Percentiles rank a stretch among this genome's conserved stretches.
These are phyloP conservation scores for Chiloscyllium plagiosum DNA, from an alignment of 2,113 vertebrate species.

Conservation along the genomic window DNA sequence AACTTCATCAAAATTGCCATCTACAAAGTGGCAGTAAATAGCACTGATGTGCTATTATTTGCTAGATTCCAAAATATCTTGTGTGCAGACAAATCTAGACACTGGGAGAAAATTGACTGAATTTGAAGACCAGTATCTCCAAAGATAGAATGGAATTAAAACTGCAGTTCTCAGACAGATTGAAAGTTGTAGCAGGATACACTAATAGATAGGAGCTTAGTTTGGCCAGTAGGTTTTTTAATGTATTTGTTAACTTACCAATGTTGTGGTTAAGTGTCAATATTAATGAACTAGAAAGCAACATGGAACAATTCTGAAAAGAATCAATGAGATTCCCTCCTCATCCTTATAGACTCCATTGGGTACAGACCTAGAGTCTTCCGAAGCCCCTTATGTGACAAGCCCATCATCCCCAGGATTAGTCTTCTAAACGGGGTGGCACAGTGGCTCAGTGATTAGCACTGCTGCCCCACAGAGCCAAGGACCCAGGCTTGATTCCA, in stretches of 20 bases:
- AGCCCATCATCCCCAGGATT: too few relatives aligned
- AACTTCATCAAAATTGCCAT: not conserved
- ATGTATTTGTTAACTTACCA: not conserved
- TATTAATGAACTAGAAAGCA: not conserved
- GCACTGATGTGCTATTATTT: not conserved
- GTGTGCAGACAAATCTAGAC: too few relatives aligned
- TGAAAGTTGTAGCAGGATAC: not conserved
- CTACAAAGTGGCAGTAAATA: not conserved
- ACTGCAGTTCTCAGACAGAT: not conserved
- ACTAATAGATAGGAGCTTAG: not conserved
- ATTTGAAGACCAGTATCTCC: not conserved
- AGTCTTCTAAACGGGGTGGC: too few relatives aligned
- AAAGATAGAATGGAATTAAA: not conserved
- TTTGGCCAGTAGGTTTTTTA: not conserved
- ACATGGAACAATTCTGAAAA: not conserved
- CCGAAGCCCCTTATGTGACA: too few relatives aligned
- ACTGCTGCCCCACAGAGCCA: too few relatives aligned
- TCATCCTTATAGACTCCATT: too few relatives aligned
- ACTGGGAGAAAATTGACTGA: not conserved
- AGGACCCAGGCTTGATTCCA: too few relatives aligned
- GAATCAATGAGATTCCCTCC: too few relatives aligned
- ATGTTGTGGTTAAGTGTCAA: not conserved
- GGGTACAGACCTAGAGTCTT: too few relatives aligned
- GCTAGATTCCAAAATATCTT: not conserved
- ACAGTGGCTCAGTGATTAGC: too few relatives aligned